These are phyloP conservation scores for Helarctos malayanus DNA, from an alignment of 2,797 vertebrate species.

Conservation along the genomic window DNA sequence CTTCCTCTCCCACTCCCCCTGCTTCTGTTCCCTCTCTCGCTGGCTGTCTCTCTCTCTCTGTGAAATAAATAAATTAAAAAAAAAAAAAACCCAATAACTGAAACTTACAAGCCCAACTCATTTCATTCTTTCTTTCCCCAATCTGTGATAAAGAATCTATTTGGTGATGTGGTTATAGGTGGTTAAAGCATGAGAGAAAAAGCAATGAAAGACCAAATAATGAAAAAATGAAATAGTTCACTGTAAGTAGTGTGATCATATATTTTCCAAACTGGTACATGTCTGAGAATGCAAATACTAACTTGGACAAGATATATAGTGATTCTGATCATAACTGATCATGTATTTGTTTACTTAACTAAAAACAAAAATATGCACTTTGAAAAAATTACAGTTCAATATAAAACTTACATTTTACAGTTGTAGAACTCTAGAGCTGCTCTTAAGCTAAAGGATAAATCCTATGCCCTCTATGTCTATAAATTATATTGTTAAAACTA, in stretches of 20 bases:
- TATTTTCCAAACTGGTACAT: background rate
- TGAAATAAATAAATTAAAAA: too few relatives aligned
- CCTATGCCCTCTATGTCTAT: background rate
- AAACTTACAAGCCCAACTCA: background rate
- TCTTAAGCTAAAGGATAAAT: constrained; percentile 43
- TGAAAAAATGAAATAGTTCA: constrained; percentile 20
- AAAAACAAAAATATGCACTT: background rate
- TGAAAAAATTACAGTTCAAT: background rate
- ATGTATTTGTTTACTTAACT: background rate
- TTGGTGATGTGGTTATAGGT: background rate
- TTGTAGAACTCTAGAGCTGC: constrained; percentile 32
- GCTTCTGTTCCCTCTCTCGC: too few relatives aligned
- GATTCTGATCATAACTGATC: background rate
- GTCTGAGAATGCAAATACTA: constrained; percentile 47
- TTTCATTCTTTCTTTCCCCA: background rate
- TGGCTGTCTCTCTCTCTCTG: too few relatives aligned
- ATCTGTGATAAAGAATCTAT: background rate
- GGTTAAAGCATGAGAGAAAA: background rate
- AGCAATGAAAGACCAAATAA: background rate
- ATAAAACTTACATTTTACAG: background rate
- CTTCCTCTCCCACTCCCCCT: too few relatives aligned
- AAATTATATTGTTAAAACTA: constrained; percentile 45
- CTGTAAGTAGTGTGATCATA: background rate
- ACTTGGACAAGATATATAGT: background rate
- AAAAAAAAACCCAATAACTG: background rate